These are phyloP conservation scores for Bedellia somnulentella DNA, from an alignment of 2,888 invertebrate species.

Conservation along the genomic window DNA sequence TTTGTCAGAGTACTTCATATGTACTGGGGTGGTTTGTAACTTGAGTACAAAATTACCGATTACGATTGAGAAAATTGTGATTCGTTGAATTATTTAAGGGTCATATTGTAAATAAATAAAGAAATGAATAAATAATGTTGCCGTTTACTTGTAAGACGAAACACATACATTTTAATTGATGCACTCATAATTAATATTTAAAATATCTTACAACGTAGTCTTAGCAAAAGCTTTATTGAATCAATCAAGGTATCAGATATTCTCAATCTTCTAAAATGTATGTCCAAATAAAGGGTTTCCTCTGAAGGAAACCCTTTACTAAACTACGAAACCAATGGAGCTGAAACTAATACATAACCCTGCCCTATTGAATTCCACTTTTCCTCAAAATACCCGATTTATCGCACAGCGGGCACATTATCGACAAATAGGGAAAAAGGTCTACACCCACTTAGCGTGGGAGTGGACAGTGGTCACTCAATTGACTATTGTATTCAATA, in stretches of 20 bases:
- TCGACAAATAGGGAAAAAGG: slow-evolving; percentile 15
- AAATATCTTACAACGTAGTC: too few relatives aligned
- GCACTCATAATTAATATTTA: too few relatives aligned
- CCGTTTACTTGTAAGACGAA: too few relatives aligned
- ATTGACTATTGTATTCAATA: too few relatives aligned
- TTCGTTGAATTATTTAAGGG: neutral
- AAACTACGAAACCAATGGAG: slow-evolving; percentile 12
- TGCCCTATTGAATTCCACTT: slow-evolving; percentile 25
- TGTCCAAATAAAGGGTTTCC: too few relatives aligned
- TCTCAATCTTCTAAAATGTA: too few relatives aligned
- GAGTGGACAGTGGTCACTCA: slow-evolving; percentile 49
- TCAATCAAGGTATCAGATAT: too few relatives aligned
- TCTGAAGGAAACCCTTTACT: slow-evolving; percentile 12
- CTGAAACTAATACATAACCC: slow-evolving; percentile 20
- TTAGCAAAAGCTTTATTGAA: too few relatives aligned
- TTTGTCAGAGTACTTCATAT: slow-evolving; percentile 42
- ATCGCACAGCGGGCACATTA: slow-evolving; percentile 16
- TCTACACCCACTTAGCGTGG: slow-evolving; percentile 38
- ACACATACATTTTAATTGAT: too few relatives aligned
- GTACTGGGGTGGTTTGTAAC: slow-evolving; percentile 39
- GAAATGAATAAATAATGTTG: too few relatives aligned
- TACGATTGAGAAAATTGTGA: slow-evolving; percentile 36
- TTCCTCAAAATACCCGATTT: slow-evolving; percentile 20
- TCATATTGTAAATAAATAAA: too few relatives aligned
- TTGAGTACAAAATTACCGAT: slow-evolving; percentile 55